Conservation (phyloP, 2,113 vertebrate species). For the Bothrops jararaca region DNA sequence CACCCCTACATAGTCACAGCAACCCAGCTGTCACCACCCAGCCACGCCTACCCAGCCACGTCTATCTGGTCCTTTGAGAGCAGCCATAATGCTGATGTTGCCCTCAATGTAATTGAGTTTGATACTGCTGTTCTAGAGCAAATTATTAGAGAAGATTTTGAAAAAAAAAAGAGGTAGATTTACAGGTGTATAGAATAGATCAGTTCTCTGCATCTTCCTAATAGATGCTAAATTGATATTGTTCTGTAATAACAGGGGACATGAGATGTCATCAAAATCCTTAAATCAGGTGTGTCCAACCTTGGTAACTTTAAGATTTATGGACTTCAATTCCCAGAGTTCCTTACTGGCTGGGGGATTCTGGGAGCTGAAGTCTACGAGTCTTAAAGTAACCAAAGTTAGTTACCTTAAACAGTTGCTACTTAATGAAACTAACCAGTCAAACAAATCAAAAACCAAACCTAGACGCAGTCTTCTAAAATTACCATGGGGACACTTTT, state of each 20-base stretch:
- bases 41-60: no score
- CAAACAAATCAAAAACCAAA: not conserved
- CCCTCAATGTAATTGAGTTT: no score
- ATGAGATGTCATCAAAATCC: not conserved
- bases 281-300: not conserved
- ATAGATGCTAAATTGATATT: not conserved
- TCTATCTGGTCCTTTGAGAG: no score
- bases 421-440: not conserved
- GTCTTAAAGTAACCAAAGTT: not conserved
- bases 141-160: not conserved
- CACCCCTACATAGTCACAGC: no score
- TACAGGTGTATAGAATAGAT: not conserved
- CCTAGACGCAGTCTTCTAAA: not conserved
- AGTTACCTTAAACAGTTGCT: not conserved
- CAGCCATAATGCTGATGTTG: no score
- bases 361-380: not conserved
- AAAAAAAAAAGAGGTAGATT: not conserved
- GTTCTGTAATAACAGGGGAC: not conserved
- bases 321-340: not conserved
- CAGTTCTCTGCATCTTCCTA: not conserved
- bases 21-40: no score
- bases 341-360: not conserved
- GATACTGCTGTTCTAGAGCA: not conserved
- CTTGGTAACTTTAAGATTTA: not conserved
- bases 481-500: not conserved